Base-by-base conservation (phyloP, 1,140 invertebrate species). In the Lordiphosa collinella region DNA sequence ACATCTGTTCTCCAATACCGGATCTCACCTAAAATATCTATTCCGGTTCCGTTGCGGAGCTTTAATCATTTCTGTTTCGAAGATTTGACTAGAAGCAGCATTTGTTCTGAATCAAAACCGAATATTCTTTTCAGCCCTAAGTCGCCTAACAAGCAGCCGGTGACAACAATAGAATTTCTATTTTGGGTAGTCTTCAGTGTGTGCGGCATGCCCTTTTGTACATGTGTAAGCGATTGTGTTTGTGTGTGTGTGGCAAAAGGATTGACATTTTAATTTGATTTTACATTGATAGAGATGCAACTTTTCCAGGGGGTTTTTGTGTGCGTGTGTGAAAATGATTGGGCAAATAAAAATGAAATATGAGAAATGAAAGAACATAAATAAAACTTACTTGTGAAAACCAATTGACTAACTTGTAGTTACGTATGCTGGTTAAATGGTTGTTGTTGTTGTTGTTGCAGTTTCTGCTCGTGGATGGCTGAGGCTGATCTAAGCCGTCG, bases 221-320 rank as follows among this genome's bases (percentile, higher is more conserved):
- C n/a, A 14, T 49, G 11, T 43, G 18, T 43, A 16, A 52, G 22
- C 34, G 18, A 32, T 18, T 14, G 31, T 43, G 2, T 51, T 40
- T 40, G 53, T 40, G 47, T 66, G 44, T 54, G 18, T 70, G 22
- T 43, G 34, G 37, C 36, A 46, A 62, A 69, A 69, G 78, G 53
- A 74, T 71, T 73, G 65, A 59, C 59, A 70, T 56, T 84, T 84
- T 84, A 84, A 84, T 84, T 84, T 84, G 78, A 84, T 84, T 84
- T 85, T 35, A 44, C 49, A 60, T 44, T 59, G 64, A 63, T 67
- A 70, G 55, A 54, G 29, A 40, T 40, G 49, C 40, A 50, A 51
- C 37, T 16, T 10, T 22, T 18, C 37, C 7, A 13, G 9, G 38
- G 11, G n/a, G 37, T 31, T 6, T 41, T 50, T 12, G 22, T 36